Percentiles rank a stretch among this genome's conserved stretches.
These are phyloP conservation scores for Cassiopea andromeda DNA, from an alignment of 30 jellyfish, hydroid and myxozoan species.

Conservation along the genomic window DNA sequence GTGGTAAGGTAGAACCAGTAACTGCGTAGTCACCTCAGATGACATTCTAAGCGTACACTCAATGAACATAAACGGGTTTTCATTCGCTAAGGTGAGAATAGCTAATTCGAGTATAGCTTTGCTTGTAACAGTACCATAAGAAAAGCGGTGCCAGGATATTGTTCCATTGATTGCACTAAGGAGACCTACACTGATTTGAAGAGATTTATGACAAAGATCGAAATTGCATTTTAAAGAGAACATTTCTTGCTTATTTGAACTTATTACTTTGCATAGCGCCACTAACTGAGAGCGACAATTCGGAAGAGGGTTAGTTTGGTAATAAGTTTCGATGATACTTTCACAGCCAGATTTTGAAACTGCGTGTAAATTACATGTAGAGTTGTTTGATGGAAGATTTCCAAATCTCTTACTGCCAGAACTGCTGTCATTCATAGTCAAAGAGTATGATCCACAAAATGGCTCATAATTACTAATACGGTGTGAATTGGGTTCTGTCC, in stretches of 20 bases:
- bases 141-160: conserved; percentile 1
- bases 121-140: conserved; percentile 1
- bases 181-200: conserved; percentile 12
- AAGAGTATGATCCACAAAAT: conserved; percentile 57
- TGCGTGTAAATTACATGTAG: background rate
- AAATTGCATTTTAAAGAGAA: conserved; percentile 27
- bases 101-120: conserved; percentile 8
- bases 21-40: conserved; percentile 17
- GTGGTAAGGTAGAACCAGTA: conserved; percentile 23
- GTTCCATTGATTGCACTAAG: conserved; percentile 17
- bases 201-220: background rate
- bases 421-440: background rate
- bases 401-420: background rate
- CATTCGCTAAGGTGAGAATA: background rate
- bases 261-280: background rate
- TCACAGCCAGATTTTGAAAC: background rate
- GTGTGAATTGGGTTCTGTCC: no score
- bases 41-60: conserved; percentile 31
- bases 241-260: background rate
- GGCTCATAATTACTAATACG: conserved; percentile 32
- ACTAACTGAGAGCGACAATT: background rate
- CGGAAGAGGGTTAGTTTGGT: conserved; percentile 13
- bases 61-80: conserved; percentile 60
- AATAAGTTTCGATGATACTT: background rate
- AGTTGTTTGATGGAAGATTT: background rate